Base-by-base conservation (phyloP, 2,113 vertebrate species). In the Amphilophus citrinellus region DNA sequence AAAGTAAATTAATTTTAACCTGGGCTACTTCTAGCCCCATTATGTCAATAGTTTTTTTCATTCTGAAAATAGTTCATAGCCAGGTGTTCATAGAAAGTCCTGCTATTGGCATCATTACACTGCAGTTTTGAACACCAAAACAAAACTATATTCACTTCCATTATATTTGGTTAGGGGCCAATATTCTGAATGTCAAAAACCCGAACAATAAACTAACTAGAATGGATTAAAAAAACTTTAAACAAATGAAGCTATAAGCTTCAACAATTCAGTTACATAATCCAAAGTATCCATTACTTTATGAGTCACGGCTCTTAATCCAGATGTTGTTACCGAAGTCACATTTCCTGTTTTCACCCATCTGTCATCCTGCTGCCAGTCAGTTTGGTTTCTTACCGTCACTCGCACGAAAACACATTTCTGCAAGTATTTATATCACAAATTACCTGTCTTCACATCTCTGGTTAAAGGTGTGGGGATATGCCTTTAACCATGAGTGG, bases 281-380 rank as follows among this genome's bases (percentile, higher is more conserved):
- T 85, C 56, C 66, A 86, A 92, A 91, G 85, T 83, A 88, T 84
- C 77, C 65, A 87, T 87, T 79, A 86, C 76, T 61, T 63, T n/a
- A 35, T 91, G 84, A 91, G 80, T 89, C 87, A 92, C 10, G 82
- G 86, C 83, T 89, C 81, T 42, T 87, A 61, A 91, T 84, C 88
- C 88, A 91, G 82, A 91, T 92, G 89, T 80, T 86, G 50, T 66
- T 78, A 77, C 79, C 39, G 7, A 66, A 73, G 22, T 82, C 82
- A 75, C 22, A 60, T 86, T 91, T 87, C 75, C 86, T 91, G 87
- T 87, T 87, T 89, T 80, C 47, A 56, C 56, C 80, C 61, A 50
- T 86, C 44, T 39, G 37, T 65, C 61, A 59, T 44, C 4, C 77
- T 61, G 44, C 76, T 79, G 77, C 78, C 76, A 79, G 81, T 78